Base-by-base conservation (phyloP, 2,113 vertebrate genomes). In the Callopanchax toddi region DNA sequence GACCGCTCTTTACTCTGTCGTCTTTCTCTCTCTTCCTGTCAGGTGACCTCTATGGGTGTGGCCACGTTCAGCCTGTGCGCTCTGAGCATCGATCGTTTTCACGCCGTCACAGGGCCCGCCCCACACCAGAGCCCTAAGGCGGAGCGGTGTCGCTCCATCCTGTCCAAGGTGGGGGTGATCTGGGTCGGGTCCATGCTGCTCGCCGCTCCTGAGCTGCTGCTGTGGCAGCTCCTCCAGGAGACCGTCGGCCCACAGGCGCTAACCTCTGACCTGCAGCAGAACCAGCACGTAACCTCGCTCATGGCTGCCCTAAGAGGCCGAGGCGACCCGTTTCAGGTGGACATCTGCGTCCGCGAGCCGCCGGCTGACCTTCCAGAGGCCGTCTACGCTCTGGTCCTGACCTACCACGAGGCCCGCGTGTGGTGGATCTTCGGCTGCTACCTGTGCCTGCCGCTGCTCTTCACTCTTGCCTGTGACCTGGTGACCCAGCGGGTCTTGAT, bases 371-470 rank as follows among this genome's bases (percentile, higher is more conserved):
- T 97, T 36, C 96, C 96, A 0, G 96, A 96, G 63, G 88, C 91
- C 0, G 34, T 99, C 57, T 95, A 95, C 79, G 93, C 95, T 0
- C 89, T 99, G 86, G 93, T 95, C 71, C 89, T 98, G 62, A 99
- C 97, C 51, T 99, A 99, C 83, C 95, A 96, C 16, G 91, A 97
- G 0, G 95, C 97, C 1, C 93, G 97, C 1, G 94, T 92, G 91
- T 99, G 97, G 97, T 99, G 97, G 97, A 92, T 93, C 69, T 95
- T 99, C 0, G 97, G 97, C 9, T 99, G 97, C 86, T 99, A 97
- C 86, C 93, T 98, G 80, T 99, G 97, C 61, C 74, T 99, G 88
- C 97, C 97, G 0, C 58, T 99, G 68, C 93, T 99, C 43, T 99
- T 99, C 89, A 96, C 95, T 0, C 70, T 95, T 22, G 95, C 94